Conservation (phyloP, 2,888 invertebrate genomes). For the Argynnis bischoffii region DNA sequence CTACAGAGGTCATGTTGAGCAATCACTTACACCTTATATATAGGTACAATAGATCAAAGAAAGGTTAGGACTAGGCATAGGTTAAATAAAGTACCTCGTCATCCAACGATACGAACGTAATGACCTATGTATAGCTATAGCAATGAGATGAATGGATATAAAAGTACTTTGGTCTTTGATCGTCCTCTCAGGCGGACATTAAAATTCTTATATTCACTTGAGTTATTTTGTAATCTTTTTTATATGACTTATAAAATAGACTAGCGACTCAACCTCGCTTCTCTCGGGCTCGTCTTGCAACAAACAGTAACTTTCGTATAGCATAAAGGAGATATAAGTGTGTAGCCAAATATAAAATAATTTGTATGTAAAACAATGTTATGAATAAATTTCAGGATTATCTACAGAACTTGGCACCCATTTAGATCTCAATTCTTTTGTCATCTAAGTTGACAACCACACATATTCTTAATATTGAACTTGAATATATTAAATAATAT, state of each 20-base stretch:
- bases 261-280: no score
- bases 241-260: background rate
- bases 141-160: constrained; percentile 20
- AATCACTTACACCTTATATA: constrained; percentile 9
- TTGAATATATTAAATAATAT: no score
- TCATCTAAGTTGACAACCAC: no score
- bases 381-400: no score
- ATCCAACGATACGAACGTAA: constrained; percentile 19
- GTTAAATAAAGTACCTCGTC: constrained; percentile 19
- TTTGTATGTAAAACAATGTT: no score
- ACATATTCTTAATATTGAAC: no score
- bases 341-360: no score
- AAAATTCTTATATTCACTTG: background rate
- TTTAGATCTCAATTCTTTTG: no score
- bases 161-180: constrained; percentile 15
- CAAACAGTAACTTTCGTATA: no score
- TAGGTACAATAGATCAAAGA: background rate
- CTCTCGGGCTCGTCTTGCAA: no score
- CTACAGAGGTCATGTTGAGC: background rate
- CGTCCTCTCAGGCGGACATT: constrained; percentile 16
- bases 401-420: no score
- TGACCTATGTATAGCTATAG: constrained; percentile 14
- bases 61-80: constrained; percentile 3
- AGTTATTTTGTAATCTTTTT: constrained; percentile 1
- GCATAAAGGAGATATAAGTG: no score